Percentiles rank a stretch among this genome's conserved stretches.
Conservation (phyloP, 2,888 invertebrate genomes). For the Brenthis daphne region DNA sequence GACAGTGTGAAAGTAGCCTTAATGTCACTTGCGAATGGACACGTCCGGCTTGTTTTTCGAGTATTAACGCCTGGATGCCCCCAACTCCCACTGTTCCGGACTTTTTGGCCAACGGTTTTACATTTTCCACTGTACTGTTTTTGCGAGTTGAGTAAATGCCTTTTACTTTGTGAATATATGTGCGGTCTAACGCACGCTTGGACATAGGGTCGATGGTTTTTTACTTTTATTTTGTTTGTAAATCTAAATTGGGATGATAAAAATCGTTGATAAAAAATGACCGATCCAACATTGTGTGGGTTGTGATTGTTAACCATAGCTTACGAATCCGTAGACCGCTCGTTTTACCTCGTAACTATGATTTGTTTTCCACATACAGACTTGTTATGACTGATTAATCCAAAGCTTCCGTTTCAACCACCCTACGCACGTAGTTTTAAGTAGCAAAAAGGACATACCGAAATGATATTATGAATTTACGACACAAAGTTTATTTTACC, state of each 20-base stretch:
- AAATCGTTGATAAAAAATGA: not conserved
- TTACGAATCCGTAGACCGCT: too few species aligned
- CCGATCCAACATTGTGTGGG: not conserved
- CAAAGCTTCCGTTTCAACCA: too few species aligned
- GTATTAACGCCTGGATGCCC: conserved; percentile 45
- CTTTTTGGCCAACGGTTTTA: conserved; percentile 46
- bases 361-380: too few species aligned
- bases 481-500: too few species aligned
- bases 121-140: conserved; percentile 42
- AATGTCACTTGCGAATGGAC: conserved; percentile 49
- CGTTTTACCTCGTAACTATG: too few species aligned
- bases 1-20: conserved; percentile 25
- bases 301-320: too few species aligned
- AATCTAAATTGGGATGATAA: conserved; percentile 6
- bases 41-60: conserved; percentile 46
- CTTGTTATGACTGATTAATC: too few species aligned
- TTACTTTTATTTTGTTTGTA: not conserved
- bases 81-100: conserved; percentile 45
- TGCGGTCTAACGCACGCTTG: conserved; percentile 33
- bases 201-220: not conserved
- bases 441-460: too few species aligned
- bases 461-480: too few species aligned
- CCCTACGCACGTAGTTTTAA: too few species aligned
- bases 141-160: conserved; percentile 39
- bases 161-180: conserved; percentile 39